phyloP scores from a whole-genome alignment of 53 echinoderm and acorn worm species.

The Luidia sarsii region DNA sequence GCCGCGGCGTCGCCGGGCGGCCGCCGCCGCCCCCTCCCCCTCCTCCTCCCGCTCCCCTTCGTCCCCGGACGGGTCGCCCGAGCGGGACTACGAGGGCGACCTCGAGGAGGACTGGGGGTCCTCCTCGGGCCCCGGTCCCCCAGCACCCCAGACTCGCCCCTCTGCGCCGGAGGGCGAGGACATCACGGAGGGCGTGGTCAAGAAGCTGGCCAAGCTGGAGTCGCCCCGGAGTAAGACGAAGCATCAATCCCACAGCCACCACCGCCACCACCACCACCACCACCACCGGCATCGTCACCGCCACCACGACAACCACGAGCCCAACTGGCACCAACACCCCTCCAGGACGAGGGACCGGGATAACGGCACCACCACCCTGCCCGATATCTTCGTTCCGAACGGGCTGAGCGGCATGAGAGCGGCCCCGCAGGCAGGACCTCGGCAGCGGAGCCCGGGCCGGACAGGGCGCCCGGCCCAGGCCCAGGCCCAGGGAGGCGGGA shows the following conservation, averaged over 20 bases:
- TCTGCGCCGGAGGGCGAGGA: not conserved
- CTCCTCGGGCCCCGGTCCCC: constrained; percentile 42
- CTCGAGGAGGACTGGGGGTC: constrained; percentile 55
- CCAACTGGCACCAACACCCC: not conserved
- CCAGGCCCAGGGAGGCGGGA: not conserved
- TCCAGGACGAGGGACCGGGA: constrained; percentile 13
- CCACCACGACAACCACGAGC: constrained; percentile 20
- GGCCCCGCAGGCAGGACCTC: not conserved
- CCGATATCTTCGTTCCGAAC: constrained; percentile 37
- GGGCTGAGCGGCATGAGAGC: not conserved
- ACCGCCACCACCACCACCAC: not conserved
- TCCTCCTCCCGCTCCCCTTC: too few relatives aligned
- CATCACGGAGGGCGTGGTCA: constrained; percentile 35
- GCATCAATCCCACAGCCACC: not conserved
- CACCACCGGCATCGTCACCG: too few relatives aligned
- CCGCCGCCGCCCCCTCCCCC: constrained; percentile 28
- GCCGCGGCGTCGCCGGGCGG: constrained; percentile 44
- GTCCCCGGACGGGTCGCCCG: constrained; percentile 4
- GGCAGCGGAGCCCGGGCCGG: not conserved
- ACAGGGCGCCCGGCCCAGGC: not conserved
- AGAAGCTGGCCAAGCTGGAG: constrained; percentile 32
- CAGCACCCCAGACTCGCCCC: not conserved
- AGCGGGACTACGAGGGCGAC: constrained; percentile 56
- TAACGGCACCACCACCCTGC: constrained; percentile 18
- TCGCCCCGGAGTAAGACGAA: constrained; percentile 8